Base-by-base conservation (phyloP, 2,888 invertebrate genomes). In the Sepioteuthis lessoniana region DNA sequence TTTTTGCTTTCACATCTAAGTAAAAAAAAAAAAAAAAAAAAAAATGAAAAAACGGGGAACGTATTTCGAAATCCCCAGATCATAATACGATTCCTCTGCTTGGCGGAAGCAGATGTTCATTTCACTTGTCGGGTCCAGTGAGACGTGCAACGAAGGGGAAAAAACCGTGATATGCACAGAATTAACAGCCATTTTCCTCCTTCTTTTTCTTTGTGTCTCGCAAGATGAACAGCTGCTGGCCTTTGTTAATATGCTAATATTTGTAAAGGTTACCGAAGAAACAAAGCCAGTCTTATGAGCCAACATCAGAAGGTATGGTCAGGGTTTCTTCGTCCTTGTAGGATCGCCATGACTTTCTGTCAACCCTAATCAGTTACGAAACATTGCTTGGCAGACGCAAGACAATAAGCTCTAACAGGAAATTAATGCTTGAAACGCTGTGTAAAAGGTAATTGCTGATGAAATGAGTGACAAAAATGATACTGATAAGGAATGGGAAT, bases 191-290 rank as follows among this genome's bases (percentile, higher is more conserved):
- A 76, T 7, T 76, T 25, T 16, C n/a, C n/a, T 19, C 16, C n/a
- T 35, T 16, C 13, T 76, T 76, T 76, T 76, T 13, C 55, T 55
- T 55, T 55, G n/a, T 76, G n/a, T 76, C 19, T n/a, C 16, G 16
- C 4, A 76, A 76, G n/a, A 76, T 7, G 76, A 76, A 76, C 76
- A 76, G 76, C 76, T 76, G 76, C n/a, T 19, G 7, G n/a, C n/a
- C 76, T 76, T 76, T n/a, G 76, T 76, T 76, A 76, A 35, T 76
- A 76, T 76, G 76, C n/a, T n/a, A 76, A 76, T 76, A 76, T 76
- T 76, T 76, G 76, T 13, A n/a, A 76, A 76, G 13, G 76, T 76
- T 35, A 16, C 3, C 76, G 76, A 76, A n/a, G n/a, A 76, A 76
- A 76, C 76, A n/a, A 76, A 76, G 13, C 35, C 76, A 76, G n/a